Evolutionary conservation across 2,113 vertebrate genomes (phyloP), one percentile per base, ranked within the genome.

Genomic region (Proteles cristata): DNA sequence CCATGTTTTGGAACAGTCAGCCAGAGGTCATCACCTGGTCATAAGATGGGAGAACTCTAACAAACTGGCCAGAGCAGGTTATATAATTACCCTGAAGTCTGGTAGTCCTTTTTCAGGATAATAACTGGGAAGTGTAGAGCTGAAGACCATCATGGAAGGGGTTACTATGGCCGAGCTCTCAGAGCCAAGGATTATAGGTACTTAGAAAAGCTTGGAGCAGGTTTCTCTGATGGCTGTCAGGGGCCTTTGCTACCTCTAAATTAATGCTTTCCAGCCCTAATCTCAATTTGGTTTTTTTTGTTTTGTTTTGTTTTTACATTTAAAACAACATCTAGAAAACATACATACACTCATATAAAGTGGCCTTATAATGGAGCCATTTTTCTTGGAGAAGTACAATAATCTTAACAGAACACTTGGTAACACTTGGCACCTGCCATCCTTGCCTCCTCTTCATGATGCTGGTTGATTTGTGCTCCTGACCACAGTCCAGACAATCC

Each of bases 151-250:
- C 26, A 17, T 19, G 17, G 50, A 93, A 87, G 25, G 35, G 26
- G 16, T 95, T 82, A 89, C 82, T 79, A 7, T 1, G 31, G 23
- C 28, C 90, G 43, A 81, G n/a, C 11, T 48, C 88, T 91, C 65
- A 35, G 84, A 71, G 43, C 48, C 73, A 35, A 15, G 28, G 74
- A 65, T 63, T 90, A 73, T 2, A 85, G 33, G 43, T 25, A 33
- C 43, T 74, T 81, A 82, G 61, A 93, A 74, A 92, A 90, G 11
- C 23, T 25, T n/a, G 3, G 35, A 87, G 53, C 17, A 90, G 65
- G 53, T 86, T 89, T 69, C 92, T 90, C 65, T 73, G 45, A 95
- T n/a, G 95, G 69, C n/a, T 79, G 19, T 68, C 65, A 85, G 39
- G 48, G 71, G 45, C 86, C 84, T 93, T 85, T 93, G 66, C 19